Base-by-base conservation (phyloP, 2,113 vertebrate genomes). In the Elephas maximus region DNA sequence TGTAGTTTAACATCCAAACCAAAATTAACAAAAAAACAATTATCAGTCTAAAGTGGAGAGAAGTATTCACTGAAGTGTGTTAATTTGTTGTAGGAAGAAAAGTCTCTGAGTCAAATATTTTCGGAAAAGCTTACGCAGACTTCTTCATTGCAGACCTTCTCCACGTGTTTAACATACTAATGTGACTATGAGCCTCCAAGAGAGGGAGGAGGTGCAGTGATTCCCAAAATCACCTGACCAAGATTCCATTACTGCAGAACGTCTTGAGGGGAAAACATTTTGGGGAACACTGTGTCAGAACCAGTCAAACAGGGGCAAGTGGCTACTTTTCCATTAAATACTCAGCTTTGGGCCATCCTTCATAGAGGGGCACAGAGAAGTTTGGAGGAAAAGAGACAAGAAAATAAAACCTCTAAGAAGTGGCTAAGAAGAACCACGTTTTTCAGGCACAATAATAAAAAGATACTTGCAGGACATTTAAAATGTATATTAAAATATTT, bases 131-230 rank as follows among this genome's bases (percentile, higher is more conserved):
- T 33, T 71, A 53, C 8, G 8, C 0, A 0, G 5, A 28, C 6
- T 17, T 85, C 2, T 76, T 57, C 53, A 4, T 7, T 2, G 14
- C 1, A 5, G 23, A 20, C 21, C 9, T 11, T 76, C 44, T 65
- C 44, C 2, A 26, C 33, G 77, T 26, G 14, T 48, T 7, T 17
- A 18, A 9, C 5, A 8, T 2, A 24, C 21, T 9, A 24, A 45
- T 23, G 20, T 18, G 45, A 30, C 20, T 1, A 0, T 0, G 37
- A 78, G 10, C 57, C 28, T 83, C 1, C 0, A 23, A 20, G 65
- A 77, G 11, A 8, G 62, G n/a, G 9, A 60, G 3, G 20, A 41
- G 48, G 2, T 0, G 0, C 1, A 7, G 17, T 5, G 0, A 8
- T 73, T 67, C 37, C 73, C 51, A 85, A 24, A 41, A 62, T 6